Evolutionary conservation across 2,888 invertebrate species (phyloP), one percentile per base, ranked within the genome.

Genomic region (Sarcophaga carnaria): DNA sequence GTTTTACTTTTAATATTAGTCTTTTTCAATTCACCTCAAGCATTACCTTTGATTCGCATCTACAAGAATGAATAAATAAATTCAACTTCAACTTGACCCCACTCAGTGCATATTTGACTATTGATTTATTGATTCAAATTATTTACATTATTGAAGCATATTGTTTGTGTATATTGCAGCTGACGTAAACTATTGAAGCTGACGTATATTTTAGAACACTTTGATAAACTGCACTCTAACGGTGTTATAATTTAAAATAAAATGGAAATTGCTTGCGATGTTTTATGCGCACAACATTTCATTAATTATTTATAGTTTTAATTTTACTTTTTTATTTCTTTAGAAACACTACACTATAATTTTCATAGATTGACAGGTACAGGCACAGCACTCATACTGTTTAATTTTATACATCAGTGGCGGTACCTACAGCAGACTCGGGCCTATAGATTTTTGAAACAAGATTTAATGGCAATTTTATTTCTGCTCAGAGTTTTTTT

Each of bases 131-230:
- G 79, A 54, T 63, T 27, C 70, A 27, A 20, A 37, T 45, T 59
- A 37, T 25, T 64, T 12, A 37, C 59, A 20, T 67, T 66, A 63
- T 66, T 60, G 12, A 66, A 64, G 59, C 54, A 49, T 64, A 76
- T 76, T 66, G 63, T 49, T 80, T 80, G 22, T 74, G 27, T 67
- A 22, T 80, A 47, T 74, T 80, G 60, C 74, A 62, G 49, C 60
- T 62, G 66, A 49, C 49, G 25, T 60, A 74, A 60, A 67, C 67
- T 74, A 74, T 67, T 80, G 54, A 62, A 37, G 66, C 20, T 72
- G 37, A 37, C 2, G 8, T 63, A 60, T 27, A 14, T 67, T 62
- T 74, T 49, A 49, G 20, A 60, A 67, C 74, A 80, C 27, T 27
- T 49, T 67, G 74, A 80, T 80, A 49, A 67, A 80, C 62, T 72